Percentiles rank a stretch among this genome's conserved stretches.
phyloP scores from a whole-genome alignment of 37 sponge, comb jelly and placozoan genomes.

The Aplysina aerophoba region DNA sequence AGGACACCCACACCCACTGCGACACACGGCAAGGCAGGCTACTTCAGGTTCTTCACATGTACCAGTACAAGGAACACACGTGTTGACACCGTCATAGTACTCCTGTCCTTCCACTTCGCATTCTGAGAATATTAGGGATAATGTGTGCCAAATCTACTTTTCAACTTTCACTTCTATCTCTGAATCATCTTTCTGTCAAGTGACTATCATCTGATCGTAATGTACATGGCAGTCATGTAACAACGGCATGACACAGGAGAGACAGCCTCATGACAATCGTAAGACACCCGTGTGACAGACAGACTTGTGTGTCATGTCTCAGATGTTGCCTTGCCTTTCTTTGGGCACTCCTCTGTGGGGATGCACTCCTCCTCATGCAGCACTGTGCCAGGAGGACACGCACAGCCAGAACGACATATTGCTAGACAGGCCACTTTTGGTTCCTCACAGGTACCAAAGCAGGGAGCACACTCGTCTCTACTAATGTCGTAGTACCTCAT shows the following conservation, averaged over 20 bases:
- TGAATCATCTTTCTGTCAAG: neutral
- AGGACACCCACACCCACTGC: constrained; percentile 43
- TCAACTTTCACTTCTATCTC: neutral
- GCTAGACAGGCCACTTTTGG: constrained; percentile 39
- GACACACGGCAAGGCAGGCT: constrained; percentile 23
- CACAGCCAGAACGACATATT: constrained; percentile 39
- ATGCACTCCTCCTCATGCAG: constrained; percentile 20
- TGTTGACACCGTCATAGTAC: neutral
- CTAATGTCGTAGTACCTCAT: constrained; percentile 1
- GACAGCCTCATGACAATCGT: no score
- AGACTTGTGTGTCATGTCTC: neutral
- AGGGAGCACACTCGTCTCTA: constrained; percentile 8
- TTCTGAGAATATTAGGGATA: neutral
- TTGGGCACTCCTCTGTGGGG: neutral
- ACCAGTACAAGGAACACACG: neutral
- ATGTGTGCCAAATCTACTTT: neutral
- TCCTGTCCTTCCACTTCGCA: neutral
- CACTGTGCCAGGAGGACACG: constrained; percentile 42
- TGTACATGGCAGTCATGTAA: no score
- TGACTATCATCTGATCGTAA: no score
- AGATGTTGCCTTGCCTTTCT: no score
- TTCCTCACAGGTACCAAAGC: constrained; percentile 32
- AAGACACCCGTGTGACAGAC: no score
- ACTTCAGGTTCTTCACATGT: constrained; percentile 29
- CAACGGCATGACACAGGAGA: no score